Evolutionary conservation across 2,113 vertebrate genomes (phyloP), one percentile per base, ranked within the genome.

Genomic region (Coryphaenoides rupestris): DNA sequence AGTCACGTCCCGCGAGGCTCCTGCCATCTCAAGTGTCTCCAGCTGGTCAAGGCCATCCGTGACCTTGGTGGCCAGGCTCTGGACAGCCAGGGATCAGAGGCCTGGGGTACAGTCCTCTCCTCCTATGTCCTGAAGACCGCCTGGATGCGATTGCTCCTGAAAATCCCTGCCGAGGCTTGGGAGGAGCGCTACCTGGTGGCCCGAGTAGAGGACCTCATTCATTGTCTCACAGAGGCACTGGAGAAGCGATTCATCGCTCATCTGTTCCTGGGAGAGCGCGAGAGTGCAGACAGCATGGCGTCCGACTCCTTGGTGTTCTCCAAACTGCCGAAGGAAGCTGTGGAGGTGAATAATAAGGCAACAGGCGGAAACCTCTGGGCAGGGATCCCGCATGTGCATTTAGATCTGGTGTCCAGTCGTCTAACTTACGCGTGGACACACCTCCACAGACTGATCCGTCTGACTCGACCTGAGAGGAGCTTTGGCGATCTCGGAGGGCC

Each of bases 21-120:
- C 59, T 95, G 93, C 79, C 92, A 94, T 84, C 89, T 95, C 60
- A 94, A 93, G 79, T 92, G 92, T 69, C 88, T 95, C 67, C 94
- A 94, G 86, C 70, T 95, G 70, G 85, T 93, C 19, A 94, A 95
- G 77, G 93, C 91, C 14, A 70, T 95, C 52, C 78, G 94, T 16
- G 92, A 95, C 47, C 83, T 95, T 14, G 88, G 91, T 0, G 68
- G 79, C 23, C 91, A 85, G 2, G 75, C 87, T 13, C 68, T 94
- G 76, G 90, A 90, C 70, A 84, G 85, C 5, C 71, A 68, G 7
- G 84, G 90, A 0, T 65, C 84, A 6, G 52, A 89, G 0, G 86
- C 90, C 19, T 95, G 93, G 94, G 71, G 84, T 60, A 69, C 69
- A 0, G 77, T 93, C 23, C 89, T 95, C 10, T 93, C 92, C 2